Conservation (phyloP, 2,113 vertebrate genomes). For the Daubentonia madagascariensis region DNA sequence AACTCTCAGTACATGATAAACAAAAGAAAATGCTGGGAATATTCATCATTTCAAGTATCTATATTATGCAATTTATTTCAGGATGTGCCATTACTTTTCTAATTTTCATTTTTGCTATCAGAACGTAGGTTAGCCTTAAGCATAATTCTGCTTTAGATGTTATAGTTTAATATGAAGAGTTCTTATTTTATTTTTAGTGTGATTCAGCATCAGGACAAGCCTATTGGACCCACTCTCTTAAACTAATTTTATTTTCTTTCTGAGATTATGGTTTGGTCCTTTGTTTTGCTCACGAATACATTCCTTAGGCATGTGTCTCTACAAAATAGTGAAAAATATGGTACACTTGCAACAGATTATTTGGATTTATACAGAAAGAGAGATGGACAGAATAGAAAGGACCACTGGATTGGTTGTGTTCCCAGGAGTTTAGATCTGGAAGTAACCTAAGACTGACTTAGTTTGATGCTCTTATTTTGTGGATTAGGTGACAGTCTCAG, state of each 20-base stretch:
- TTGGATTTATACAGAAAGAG: neutral
- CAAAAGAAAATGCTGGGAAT: conserved; percentile 9
- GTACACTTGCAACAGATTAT: neutral
- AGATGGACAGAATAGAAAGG: neutral
- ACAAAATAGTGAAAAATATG: neutral
- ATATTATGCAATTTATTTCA: conserved; percentile 57
- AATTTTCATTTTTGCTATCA: conserved; percentile 50
- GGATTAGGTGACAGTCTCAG: neutral
- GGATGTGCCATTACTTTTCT: neutral
- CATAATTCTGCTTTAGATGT: conserved; percentile 13
- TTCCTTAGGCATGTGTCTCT: neutral
- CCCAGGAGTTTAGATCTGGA: neutral
- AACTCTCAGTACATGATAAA: conserved; percentile 36
- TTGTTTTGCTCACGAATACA: neutral
- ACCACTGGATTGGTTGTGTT: neutral
- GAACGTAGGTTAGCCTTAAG: conserved; percentile 49
- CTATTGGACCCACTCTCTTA: conserved; percentile 17
- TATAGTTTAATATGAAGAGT: conserved; percentile 4
- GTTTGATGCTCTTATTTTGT: neutral
- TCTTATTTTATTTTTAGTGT: conserved; percentile 50
- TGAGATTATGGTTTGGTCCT: neutral
- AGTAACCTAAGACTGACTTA: neutral
- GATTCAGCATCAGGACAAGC: neutral
- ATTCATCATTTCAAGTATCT: conserved; percentile 57
- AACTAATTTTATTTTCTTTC: conserved; percentile 11